phyloP scores from a whole-genome alignment of 2,888 invertebrate genomes.

The Aspidapion aeneum region DNA sequence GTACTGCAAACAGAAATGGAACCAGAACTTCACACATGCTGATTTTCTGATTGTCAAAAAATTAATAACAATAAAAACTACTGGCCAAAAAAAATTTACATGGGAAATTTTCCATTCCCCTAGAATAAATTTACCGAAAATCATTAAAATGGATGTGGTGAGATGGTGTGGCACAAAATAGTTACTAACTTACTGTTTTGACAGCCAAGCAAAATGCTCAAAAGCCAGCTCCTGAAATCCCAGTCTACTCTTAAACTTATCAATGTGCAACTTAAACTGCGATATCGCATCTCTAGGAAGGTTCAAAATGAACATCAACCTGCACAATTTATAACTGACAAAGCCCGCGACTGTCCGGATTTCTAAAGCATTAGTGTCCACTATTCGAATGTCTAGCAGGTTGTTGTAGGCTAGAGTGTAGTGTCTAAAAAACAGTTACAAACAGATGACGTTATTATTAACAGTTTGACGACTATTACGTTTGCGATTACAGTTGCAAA shows the following conservation, averaged over 20 bases:
- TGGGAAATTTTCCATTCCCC: too few species aligned
- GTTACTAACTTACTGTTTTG: slow-evolving; percentile 79
- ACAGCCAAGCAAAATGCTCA: slow-evolving; percentile 95
- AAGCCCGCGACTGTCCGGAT: slow-evolving; percentile 93
- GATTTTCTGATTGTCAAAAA: too few species aligned
- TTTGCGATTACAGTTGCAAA: background rate
- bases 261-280: slow-evolving; percentile 89
- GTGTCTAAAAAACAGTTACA: slow-evolving; percentile 58
- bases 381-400: slow-evolving; percentile 81
- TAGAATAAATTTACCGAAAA: too few species aligned
- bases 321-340: slow-evolving; percentile 93
- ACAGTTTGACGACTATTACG: too few species aligned
- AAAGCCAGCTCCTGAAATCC: slow-evolving; percentile 85
- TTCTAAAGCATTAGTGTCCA: slow-evolving; percentile 90
- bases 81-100: too few species aligned
- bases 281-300: slow-evolving; percentile 92
- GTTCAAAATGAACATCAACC: slow-evolving; percentile 83
- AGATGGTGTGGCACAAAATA: too few species aligned
- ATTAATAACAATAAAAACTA: too few species aligned
- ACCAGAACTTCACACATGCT: too few species aligned
- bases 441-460: too few species aligned
- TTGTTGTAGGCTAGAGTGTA: slow-evolving; percentile 88
- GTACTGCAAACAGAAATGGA: too few species aligned
- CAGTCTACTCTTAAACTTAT: slow-evolving; percentile 76
- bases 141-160: too few species aligned